These are phyloP conservation scores for Phalanger gymnotis DNA, from an alignment of 2,797 vertebrate species.

Conservation along the genomic window DNA sequence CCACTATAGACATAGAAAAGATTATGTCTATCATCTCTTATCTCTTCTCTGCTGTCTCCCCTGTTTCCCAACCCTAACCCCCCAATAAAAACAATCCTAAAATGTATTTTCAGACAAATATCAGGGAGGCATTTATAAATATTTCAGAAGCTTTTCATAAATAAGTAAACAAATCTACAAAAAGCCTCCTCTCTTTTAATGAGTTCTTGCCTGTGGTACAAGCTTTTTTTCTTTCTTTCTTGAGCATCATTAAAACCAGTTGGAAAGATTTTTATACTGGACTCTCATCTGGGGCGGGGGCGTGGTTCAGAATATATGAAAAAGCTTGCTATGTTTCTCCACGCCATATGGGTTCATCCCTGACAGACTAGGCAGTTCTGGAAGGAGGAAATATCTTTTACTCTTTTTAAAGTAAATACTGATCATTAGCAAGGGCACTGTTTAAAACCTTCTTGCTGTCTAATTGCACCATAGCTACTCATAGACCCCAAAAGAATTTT, in stretches of 20 bases:
- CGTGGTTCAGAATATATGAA: slow-evolving; percentile 56
- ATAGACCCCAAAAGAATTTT: slow-evolving; percentile 72
- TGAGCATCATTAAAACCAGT: slow-evolving; percentile 70
- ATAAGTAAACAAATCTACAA: slow-evolving; percentile 79
- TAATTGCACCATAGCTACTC: slow-evolving; percentile 70
- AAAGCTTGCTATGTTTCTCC: slow-evolving; percentile 13
- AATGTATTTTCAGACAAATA: slow-evolving; percentile 78
- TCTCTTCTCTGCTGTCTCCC: not conserved
- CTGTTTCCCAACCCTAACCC: not conserved
- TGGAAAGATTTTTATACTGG: slow-evolving; percentile 63
- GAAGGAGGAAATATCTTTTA: slow-evolving; percentile 64
- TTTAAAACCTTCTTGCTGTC: slow-evolving; percentile 60
- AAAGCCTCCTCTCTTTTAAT: slow-evolving; percentile 74
- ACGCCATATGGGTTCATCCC: not conserved
- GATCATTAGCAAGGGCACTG: slow-evolving; percentile 64
- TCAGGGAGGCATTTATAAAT: slow-evolving; percentile 81
- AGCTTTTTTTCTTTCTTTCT: slow-evolving; percentile 61
- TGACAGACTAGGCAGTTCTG: slow-evolving; percentile 57
- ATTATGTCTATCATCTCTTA: not conserved
- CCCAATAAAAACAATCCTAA: slow-evolving; percentile 61
- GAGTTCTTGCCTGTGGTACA: slow-evolving; percentile 64
- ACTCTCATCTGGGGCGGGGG: slow-evolving; percentile 30
- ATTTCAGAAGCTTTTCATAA: slow-evolving; percentile 80
- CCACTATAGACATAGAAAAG: not conserved
- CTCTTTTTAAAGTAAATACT: slow-evolving; percentile 69